Base-by-base conservation (phyloP, 2,888 invertebrate genomes). In the Bombylius discolor region DNA sequence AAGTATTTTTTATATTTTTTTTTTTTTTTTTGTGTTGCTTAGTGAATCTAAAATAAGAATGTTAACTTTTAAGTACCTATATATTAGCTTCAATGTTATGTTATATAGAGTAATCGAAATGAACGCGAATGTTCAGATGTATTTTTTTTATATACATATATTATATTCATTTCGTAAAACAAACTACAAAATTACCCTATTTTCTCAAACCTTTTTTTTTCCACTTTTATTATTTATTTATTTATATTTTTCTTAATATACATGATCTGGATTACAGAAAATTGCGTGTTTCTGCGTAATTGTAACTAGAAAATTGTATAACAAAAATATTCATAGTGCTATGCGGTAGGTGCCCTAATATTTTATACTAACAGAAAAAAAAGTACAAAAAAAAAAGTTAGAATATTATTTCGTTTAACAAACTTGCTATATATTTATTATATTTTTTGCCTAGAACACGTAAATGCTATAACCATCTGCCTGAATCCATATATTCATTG, bases 381-480 rank as follows among this genome's bases (percentile, higher is more conserved):
- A 4, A 11, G 46, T 3, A 46, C 4, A 11, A 46, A 14, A 46
- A n/a, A 23, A n/a, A 46, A 23, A 23, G 23, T 23, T 23, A 23
- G 36, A 9, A 6, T 36, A 31, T 56, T 52, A 52, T 56, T 56
- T 46, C 52, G 56, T 49, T 56, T 49, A 56, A 52, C 49, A 59
- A 59, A 50, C 53, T 57, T 51, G 44, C 51, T 51, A 44, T 51
- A 44, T 51, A 36, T 36, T 36, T 36, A 7, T 36, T 36, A 36
- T 55, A 57, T 59, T 57, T 57, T 55, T 51, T 47, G 55, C 55
- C 52, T 56, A 57, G 57, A 55, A 56, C 59, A 59, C 59, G 59
- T 59, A 59, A 53, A 57, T 49, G 56, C 39, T 57, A 59, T 59
- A 59, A 59, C 57, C 57, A 59, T 59, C 59, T 59, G 59, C 55